Conservation (phyloP, 1,140 invertebrate genomes). For the Dermatophagoides farinae region DNA sequence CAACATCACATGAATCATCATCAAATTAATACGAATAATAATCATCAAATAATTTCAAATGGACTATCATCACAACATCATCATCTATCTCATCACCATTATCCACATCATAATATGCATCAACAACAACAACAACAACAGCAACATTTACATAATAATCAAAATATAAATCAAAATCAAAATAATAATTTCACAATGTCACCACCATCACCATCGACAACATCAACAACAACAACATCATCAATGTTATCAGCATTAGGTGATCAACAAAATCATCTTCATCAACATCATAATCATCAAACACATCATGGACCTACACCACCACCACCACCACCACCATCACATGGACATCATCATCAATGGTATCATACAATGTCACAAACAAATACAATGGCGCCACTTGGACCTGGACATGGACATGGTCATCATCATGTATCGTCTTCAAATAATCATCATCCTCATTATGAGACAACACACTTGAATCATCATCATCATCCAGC, state of each 20-base stretch:
- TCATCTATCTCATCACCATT: neutral
- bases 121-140: neutral
- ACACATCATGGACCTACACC: slow-evolving; percentile 1
- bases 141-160: neutral
- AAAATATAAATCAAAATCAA: slow-evolving; percentile 11
- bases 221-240: slow-evolving; percentile 9
- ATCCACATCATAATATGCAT: neutral
- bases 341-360: too few relatives aligned
- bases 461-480: too few relatives aligned
- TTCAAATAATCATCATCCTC: slow-evolving; percentile 5
- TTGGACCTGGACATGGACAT: slow-evolving; percentile 19
- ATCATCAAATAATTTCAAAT: too few relatives aligned
- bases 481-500: too few relatives aligned
- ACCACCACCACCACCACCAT: slow-evolving; percentile 10
- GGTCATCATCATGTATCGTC: slow-evolving; percentile 24
- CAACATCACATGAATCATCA: too few relatives aligned
- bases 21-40: neutral
- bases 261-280: slow-evolving; percentile 27
- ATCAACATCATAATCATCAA: slow-evolving; percentile 24
- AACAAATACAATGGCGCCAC: slow-evolving; percentile 31
- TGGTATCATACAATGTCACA: slow-evolving; percentile 38
- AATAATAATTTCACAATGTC: neutral
- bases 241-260: slow-evolving; percentile 24
- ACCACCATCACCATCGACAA: neutral
- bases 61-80: neutral